Evolutionary conservation across 1,140 invertebrate species (phyloP).

Genomic region (Drosophila subobscura): DNA sequence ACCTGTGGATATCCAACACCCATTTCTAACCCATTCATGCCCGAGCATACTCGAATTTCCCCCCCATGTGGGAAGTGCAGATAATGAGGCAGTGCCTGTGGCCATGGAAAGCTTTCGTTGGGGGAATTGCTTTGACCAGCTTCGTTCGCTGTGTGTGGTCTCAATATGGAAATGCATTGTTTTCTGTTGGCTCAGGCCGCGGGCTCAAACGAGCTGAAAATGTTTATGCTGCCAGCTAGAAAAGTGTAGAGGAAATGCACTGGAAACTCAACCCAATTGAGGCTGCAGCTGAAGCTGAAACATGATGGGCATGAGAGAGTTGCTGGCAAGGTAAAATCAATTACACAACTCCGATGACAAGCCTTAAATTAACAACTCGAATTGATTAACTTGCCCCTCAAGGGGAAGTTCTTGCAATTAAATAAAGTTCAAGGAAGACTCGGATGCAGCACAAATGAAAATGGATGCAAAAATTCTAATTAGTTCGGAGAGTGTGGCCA

Average conservation of each 20-base stretch:
- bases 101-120: slow-evolving; percentile 24
- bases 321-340: slow-evolving; percentile 10
- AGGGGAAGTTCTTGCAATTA: slow-evolving; percentile 17
- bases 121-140: slow-evolving; percentile 30
- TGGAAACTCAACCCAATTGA: not conserved
- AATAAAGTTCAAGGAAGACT: slow-evolving; percentile 48
- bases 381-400: slow-evolving; percentile 4
- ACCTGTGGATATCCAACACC: slow-evolving; percentile 11
- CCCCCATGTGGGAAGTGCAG: slow-evolving; percentile 38
- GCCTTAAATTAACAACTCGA: slow-evolving; percentile 29
- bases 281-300: too few species aligned
- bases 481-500: slow-evolving; percentile 27
- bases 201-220: not conserved
- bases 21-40: slow-evolving; percentile 1
- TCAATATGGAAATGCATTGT: slow-evolving; percentile 46
- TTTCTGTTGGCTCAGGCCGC: slow-evolving; percentile 31
- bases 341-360: slow-evolving; percentile 13
- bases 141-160: not conserved
- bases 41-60: not conserved
- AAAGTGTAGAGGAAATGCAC: slow-evolving; percentile 1
- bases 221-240: slow-evolving; percentile 16
- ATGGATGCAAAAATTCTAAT: slow-evolving; percentile 36
- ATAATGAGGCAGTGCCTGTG: slow-evolving; percentile 60
- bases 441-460: not conserved
- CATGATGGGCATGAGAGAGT: not conserved